phyloP scores from a whole-genome alignment of 2,797 vertebrate genomes.

The Syngnathus rostellatus region DNA sequence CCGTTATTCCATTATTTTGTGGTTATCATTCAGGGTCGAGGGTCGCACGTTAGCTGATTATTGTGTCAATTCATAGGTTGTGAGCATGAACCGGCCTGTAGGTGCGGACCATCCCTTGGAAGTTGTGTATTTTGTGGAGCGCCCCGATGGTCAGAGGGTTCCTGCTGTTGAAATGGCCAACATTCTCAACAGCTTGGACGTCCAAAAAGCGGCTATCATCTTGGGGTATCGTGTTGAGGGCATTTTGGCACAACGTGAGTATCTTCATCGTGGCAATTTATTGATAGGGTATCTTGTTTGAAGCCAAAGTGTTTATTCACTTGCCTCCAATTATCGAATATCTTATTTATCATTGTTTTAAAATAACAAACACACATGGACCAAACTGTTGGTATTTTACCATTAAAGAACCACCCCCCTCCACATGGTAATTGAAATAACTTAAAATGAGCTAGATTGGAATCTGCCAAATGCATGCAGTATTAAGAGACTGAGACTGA shows the following conservation, averaged over 20 bases:
- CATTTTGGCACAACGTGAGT: slow-evolving; percentile 89
- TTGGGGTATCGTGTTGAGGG: slow-evolving; percentile 95
- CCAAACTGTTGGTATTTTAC: background rate
- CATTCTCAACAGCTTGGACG: slow-evolving; percentile 84
- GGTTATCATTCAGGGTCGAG: background rate
- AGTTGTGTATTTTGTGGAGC: slow-evolving; percentile 92
- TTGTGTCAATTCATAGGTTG: slow-evolving; percentile 68
- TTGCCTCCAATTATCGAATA: background rate
- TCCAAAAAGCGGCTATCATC: slow-evolving; percentile 91
- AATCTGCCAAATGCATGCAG: background rate
- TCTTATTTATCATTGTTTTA: background rate
- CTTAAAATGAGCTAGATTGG: background rate
- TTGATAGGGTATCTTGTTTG: background rate
- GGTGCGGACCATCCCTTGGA: slow-evolving; percentile 82
- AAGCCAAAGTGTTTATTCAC: background rate
- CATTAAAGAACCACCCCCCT: background rate
- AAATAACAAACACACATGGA: background rate
- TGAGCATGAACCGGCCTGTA: slow-evolving; percentile 74
- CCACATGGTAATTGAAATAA: background rate
- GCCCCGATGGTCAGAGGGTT: slow-evolving; percentile 78
- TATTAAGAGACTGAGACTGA: background rate
- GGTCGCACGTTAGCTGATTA: background rate
- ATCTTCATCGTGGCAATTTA: background rate
- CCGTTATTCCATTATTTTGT: background rate
- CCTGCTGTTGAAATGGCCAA: slow-evolving; percentile 76